A percentile compares a stretch with the other conserved stretches of the same genome.
Evolutionary conservation across 2,113 vertebrate species (phyloP).

Genomic region (Dasyornis broadbenti): DNA sequence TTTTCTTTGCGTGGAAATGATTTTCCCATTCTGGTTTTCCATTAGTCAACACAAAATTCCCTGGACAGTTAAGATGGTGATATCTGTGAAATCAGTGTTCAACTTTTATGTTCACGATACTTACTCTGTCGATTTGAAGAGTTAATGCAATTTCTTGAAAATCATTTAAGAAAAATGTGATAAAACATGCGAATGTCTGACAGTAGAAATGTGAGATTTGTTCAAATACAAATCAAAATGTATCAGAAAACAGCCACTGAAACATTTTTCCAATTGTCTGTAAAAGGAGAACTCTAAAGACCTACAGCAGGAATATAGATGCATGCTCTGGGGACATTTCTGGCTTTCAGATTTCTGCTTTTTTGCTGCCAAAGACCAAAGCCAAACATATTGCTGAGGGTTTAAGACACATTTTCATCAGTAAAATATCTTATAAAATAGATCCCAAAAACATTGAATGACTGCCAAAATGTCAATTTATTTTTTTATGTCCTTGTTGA

Average conservation of each 20-base stretch:
- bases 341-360: slow-evolving; percentile 68
- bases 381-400: slow-evolving; percentile 73
- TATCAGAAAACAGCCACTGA: slow-evolving; percentile 72
- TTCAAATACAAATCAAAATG: slow-evolving; percentile 65
- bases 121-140: slow-evolving; percentile 42
- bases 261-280: slow-evolving; percentile 70
- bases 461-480: slow-evolving; percentile 64
- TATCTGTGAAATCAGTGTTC: background rate
- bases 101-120: background rate
- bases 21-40: background rate
- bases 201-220: slow-evolving; percentile 60
- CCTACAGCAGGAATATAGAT: slow-evolving; percentile 70
- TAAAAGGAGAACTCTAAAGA: slow-evolving; percentile 70
- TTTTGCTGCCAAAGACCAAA: slow-evolving; percentile 69
- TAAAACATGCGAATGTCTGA: slow-evolving; percentile 59
- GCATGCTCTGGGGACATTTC: slow-evolving; percentile 61
- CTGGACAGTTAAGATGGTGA: background rate
- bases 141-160: slow-evolving; percentile 60
- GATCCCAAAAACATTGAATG: slow-evolving; percentile 63
- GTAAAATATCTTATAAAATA: slow-evolving; percentile 77
- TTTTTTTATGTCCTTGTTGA: slow-evolving; percentile 56
- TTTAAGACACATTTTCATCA: slow-evolving; percentile 77
- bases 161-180: slow-evolving; percentile 20
- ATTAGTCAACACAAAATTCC: background rate
- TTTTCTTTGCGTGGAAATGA: background rate